Evolutionary conservation across 2,113 vertebrate species (phyloP).

Genomic region (Aramus guarauna): DNA sequence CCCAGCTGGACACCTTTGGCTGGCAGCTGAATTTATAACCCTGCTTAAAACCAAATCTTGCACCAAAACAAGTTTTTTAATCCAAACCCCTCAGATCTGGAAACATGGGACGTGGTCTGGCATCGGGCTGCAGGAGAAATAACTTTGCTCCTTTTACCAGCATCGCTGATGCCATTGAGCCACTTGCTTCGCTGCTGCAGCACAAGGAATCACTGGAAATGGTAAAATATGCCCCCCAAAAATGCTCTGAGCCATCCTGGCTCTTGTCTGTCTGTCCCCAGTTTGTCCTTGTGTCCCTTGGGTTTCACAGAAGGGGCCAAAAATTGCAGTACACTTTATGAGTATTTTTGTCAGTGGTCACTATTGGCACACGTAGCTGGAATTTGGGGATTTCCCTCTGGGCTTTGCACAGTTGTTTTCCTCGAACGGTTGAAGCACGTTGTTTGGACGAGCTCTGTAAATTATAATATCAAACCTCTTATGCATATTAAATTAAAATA

Average conservation of each 20-base stretch:
- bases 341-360: not conserved
- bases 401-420: not conserved
- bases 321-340: fast-evolving
- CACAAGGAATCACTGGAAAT: fast-evolving
- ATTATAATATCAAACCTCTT: not conserved
- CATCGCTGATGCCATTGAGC: fast-evolving
- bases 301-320: not conserved
- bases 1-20: not conserved
- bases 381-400: fast-evolving
- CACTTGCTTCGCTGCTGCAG: fast-evolving
- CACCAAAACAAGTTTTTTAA: not conserved
- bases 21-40: not conserved
- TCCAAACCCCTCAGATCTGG: not conserved
- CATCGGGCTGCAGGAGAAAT: not conserved
- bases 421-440: not conserved
- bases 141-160: not conserved
- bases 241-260: not conserved
- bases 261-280: not conserved
- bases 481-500: not conserved
- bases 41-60: not conserved
- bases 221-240: not conserved
- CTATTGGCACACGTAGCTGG: fast-evolving
- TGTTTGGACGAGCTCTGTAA: not conserved
- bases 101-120: not conserved
- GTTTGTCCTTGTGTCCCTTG: not conserved